Base-by-base conservation (phyloP, 2,888 invertebrate genomes). In the Oxyteleia sp. region DNA sequence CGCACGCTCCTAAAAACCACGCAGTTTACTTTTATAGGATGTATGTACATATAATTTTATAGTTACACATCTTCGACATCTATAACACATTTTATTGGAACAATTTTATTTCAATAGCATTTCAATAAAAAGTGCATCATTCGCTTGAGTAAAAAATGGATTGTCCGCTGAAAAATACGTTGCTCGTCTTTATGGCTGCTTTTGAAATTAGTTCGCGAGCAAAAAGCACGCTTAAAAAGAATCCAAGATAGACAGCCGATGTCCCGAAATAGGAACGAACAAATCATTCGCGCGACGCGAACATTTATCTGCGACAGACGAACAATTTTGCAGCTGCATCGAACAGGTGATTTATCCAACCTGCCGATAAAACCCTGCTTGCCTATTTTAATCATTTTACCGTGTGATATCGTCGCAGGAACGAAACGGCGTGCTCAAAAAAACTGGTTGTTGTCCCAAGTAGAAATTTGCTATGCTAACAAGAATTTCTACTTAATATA, bases 311-410 rank as follows among this genome's bases (percentile, higher is more conserved):
- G 23, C 38, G 15, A n/a, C n/a, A 32, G 38, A 20, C 57, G 38
- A 49, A 35, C 38, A 64, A 68, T 68, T 68, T 53, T 13, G 53
- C 16, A 18, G 11, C 64, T 38, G 18, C 64, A 68, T 68, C 66
- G 29, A 41, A 41, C n/a, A 11, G 41, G 41, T 68, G 66, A 68
- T 68, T 68, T 68, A 68, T 68, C 41, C 51, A n/a, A 16, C 11
- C 18, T 26, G 66, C 26, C 20, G 66, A 66, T 66, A 51, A 49
- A 66, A 26, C 38, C 35, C 7, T 26, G 20, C 3, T 23, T 23
- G 5, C 23, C 55, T 45, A 20, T 53, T 68, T 68, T 68, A 55
- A 55, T 55, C 41, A 55, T 68, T 68, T 68, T 68, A 32, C 13
- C 18, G 18, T 0, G 15, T 20, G 68, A 29, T 13, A 45, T 43